phyloP scores from a whole-genome alignment of 2,888 invertebrate genomes.

The Synergus gifuensis region DNA sequence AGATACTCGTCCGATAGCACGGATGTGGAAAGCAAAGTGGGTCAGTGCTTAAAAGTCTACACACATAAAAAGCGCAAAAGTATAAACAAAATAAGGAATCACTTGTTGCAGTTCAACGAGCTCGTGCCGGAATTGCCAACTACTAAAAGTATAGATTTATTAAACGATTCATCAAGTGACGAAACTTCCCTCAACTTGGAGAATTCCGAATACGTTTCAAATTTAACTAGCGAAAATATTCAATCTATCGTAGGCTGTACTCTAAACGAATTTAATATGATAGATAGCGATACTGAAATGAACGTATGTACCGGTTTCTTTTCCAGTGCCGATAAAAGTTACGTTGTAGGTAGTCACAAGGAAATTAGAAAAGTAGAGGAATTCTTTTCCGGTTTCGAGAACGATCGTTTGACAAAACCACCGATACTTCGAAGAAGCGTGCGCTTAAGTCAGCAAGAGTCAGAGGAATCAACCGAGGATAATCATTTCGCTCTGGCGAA shows the following conservation, averaged over 20 bases:
- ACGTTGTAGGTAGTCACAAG: slow-evolving; percentile 52
- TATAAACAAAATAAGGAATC: slow-evolving; percentile 57
- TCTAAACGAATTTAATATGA: slow-evolving; percentile 55
- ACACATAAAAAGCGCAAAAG: slow-evolving; percentile 71
- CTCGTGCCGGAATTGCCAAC: slow-evolving; percentile 55
- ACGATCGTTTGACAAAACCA: slow-evolving; percentile 48
- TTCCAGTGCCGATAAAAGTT: slow-evolving; percentile 48
- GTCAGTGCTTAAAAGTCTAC: slow-evolving; percentile 74
- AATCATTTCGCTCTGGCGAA: slow-evolving; percentile 47
- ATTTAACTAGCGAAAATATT: slow-evolving; percentile 68
- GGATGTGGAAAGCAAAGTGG: slow-evolving; percentile 60
- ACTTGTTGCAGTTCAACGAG: slow-evolving; percentile 49
- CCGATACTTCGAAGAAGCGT: slow-evolving; percentile 71
- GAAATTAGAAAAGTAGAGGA: slow-evolving; percentile 51
- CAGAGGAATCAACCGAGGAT: slow-evolving; percentile 63
- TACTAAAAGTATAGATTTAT: slow-evolving; percentile 70
- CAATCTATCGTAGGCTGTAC: slow-evolving; percentile 68
- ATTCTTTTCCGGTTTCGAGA: slow-evolving; percentile 44
- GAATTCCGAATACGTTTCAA: slow-evolving; percentile 70
- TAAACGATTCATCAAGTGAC: slow-evolving; percentile 64
- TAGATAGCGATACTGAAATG: slow-evolving; percentile 39
- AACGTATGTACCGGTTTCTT: slow-evolving; percentile 30
- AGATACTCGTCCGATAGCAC: slow-evolving; percentile 46
- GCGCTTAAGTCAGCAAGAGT: slow-evolving; percentile 71
- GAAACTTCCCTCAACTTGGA: slow-evolving; percentile 69